Evolutionary conservation across 2,113 vertebrate genomes (phyloP).

Genomic region (Lichenostomus cassidix): DNA sequence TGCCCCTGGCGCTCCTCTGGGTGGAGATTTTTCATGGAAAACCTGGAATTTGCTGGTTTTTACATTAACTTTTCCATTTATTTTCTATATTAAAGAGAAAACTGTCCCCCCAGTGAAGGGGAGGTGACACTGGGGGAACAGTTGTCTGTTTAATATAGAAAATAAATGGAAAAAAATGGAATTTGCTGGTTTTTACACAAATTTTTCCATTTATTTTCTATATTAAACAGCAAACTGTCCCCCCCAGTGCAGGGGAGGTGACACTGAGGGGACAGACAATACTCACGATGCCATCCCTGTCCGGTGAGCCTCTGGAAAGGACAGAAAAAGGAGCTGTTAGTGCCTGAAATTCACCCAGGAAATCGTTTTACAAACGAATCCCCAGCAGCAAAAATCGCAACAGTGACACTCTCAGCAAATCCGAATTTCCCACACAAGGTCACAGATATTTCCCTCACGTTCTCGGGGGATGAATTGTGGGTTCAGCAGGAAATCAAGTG

Average conservation of each 20-base stretch:
- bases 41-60: accelerated
- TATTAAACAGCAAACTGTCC: too few relatives aligned
- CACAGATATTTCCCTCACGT: accelerated
- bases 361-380: accelerated
- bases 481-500: neutral
- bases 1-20: accelerated
- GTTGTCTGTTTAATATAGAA: too few relatives aligned
- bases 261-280: slow-evolving; percentile 24
- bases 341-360: accelerated
- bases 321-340: slow-evolving; percentile 5
- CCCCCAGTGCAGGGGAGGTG: too few relatives aligned
- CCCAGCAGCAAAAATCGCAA: accelerated
- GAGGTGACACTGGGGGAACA: neutral
- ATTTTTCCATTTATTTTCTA: too few relatives aligned
- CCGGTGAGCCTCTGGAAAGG: slow-evolving; percentile 88
- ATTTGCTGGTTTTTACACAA: too few relatives aligned
- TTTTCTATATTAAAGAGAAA: slow-evolving; percentile 37
- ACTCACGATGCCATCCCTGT: slow-evolving; percentile 93
- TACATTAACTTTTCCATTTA: accelerated
- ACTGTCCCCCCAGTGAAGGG: neutral
- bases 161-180: too few relatives aligned
- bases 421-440: accelerated
- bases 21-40: neutral
- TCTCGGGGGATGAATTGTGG: accelerated
- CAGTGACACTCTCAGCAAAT: accelerated